Evolutionary conservation across 2,113 vertebrate species (phyloP).

Genomic region (Aegotheles bennettii): DNA sequence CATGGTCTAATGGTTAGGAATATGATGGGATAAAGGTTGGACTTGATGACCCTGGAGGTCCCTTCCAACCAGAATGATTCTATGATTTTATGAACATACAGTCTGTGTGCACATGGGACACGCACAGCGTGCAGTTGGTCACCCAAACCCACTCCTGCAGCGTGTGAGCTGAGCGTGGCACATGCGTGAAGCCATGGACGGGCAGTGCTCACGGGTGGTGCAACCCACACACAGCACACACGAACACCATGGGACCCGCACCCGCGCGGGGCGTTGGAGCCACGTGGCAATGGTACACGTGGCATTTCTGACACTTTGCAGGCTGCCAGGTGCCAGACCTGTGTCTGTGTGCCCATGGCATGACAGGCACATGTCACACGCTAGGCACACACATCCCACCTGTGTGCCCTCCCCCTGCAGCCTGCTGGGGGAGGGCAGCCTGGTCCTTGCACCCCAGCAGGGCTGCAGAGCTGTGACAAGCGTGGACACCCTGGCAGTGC

Average conservation of each 20-base stretch:
- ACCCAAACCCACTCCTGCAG: rapidly evolving
- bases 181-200: rapidly evolving
- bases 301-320: neutral
- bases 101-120: rapidly evolving
- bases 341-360: rapidly evolving
- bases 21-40: no score
- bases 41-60: no score
- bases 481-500: neutral
- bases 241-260: neutral
- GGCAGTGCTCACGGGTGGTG: neutral
- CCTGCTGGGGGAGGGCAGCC: neutral
- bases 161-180: rapidly evolving
- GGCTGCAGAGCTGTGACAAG: neutral
- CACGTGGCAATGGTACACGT: rapidly evolving
- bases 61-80: no score
- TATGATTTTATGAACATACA: no score
- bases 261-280: rapidly evolving
- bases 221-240: neutral
- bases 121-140: rapidly evolving
- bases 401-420: neutral
- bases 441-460: neutral
- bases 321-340: neutral
- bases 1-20: no score
- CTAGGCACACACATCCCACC: rapidly evolving
- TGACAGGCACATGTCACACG: rapidly evolving